phyloP scores from a whole-genome alignment of 2,888 invertebrate species.

The Laothoe populi region DNA sequence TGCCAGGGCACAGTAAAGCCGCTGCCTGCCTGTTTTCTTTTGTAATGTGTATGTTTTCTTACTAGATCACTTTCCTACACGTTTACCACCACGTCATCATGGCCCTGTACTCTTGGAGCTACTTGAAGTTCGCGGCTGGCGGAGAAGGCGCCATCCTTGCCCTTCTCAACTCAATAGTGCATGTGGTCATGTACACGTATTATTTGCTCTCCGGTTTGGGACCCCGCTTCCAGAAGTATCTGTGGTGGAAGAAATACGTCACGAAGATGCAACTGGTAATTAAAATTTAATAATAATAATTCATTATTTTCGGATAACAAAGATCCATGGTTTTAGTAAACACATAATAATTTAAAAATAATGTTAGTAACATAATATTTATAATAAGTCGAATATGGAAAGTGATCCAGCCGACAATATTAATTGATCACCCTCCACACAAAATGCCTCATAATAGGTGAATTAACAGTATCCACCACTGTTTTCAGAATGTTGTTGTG shows the following conservation, averaged over 20 bases:
- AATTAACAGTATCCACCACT: too few species aligned
- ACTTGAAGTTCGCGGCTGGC: conserved; percentile 90
- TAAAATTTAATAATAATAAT: neutral
- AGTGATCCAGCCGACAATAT: too few species aligned
- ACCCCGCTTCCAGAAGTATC: conserved; percentile 89
- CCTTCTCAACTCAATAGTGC: conserved; percentile 90
- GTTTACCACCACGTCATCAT: conserved; percentile 95
- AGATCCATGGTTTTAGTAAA: too few species aligned
- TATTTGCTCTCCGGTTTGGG: conserved; percentile 92
- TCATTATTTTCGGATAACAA: too few species aligned
- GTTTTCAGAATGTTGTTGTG: too few species aligned
- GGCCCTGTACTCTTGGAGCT: conserved; percentile 92
- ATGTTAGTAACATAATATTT: too few species aligned
- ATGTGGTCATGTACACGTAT: conserved; percentile 93
- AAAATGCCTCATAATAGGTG: too few species aligned
- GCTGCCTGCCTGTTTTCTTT: conserved; percentile 2
- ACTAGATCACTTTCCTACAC: conserved; percentile 94
- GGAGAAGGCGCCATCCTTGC: conserved; percentile 91
- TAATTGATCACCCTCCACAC: too few species aligned
- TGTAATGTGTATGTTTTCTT: conserved; percentile 47
- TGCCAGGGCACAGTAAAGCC: too few species aligned
- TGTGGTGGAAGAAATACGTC: conserved; percentile 96
- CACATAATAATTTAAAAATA: too few species aligned
- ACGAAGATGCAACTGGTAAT: conserved; percentile 91
- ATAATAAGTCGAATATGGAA: too few species aligned